phyloP scores from a whole-genome alignment of 1,140 invertebrate genomes.

The Brachionus rotundiformis region DNA sequence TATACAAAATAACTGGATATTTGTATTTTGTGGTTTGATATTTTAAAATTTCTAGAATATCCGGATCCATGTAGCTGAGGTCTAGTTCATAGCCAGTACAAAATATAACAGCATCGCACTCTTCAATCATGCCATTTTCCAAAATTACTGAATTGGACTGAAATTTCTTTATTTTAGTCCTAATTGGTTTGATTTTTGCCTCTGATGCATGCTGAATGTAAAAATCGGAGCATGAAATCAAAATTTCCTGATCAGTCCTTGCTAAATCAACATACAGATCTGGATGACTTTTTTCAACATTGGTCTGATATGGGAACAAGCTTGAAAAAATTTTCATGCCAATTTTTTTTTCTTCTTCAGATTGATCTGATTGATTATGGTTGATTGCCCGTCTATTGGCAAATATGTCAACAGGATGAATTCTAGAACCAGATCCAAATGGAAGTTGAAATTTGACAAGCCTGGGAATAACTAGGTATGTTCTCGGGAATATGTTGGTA shows the following conservation, averaged over 20 bases:
- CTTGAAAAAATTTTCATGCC: background rate
- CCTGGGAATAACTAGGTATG: background rate
- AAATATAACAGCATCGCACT: slow-evolving; percentile 8
- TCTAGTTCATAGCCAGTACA: background rate
- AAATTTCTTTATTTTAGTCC: background rate
- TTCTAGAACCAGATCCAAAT: background rate
- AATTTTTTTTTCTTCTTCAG: background rate
- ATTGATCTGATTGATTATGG: background rate
- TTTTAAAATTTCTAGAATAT: slow-evolving; percentile 5
- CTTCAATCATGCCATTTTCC: background rate
- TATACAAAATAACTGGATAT: slow-evolving; percentile 6
- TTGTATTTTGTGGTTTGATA: background rate
- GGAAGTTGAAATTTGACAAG: background rate
- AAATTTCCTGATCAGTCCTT: background rate
- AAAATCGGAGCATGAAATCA: no score
- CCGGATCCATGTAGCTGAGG: background rate
- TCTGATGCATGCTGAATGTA: no score
- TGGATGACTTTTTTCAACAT: no score
- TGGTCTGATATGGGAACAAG: no score
- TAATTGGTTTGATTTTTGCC: background rate
- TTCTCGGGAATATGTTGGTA: background rate
- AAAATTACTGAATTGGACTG: background rate
- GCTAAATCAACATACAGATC: background rate
- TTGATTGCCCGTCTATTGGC: background rate
- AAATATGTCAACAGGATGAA: slow-evolving; percentile 4